These are phyloP conservation scores for Cyphomyrus plagiostoma DNA, from an alignment of 2,113 vertebrate species.

Conservation along the genomic window DNA sequence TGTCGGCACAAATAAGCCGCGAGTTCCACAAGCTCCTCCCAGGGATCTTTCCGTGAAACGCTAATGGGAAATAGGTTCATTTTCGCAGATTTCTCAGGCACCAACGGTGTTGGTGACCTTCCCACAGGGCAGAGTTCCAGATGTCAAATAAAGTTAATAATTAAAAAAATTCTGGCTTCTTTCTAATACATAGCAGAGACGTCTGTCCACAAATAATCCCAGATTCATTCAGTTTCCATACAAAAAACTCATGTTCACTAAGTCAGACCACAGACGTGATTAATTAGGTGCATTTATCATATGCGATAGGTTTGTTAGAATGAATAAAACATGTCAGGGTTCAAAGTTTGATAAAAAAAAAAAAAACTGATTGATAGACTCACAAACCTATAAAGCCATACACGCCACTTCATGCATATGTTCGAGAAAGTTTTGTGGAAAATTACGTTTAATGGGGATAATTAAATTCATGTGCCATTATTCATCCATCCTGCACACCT, in stretches of 20 bases:
- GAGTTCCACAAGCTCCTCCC: slow-evolving; percentile 35
- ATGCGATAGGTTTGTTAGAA: not conserved
- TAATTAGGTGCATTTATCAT: not conserved
- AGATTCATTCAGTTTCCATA: not conserved
- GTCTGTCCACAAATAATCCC: not conserved
- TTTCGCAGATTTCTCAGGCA: not conserved
- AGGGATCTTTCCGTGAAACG: slow-evolving; percentile 36
- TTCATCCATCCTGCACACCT: not conserved
- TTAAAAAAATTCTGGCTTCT: not conserved
- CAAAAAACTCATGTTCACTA: not conserved
- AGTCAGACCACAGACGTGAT: not conserved
- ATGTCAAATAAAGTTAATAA: not conserved
- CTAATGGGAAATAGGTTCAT: slow-evolving; percentile 21
- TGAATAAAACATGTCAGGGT: not conserved
- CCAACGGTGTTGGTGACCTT: not conserved
- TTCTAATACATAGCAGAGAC: not conserved
- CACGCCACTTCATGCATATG: not conserved
- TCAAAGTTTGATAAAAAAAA: not conserved
- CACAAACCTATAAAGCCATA: not conserved
- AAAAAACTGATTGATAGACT: not conserved
- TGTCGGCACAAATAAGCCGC: slow-evolving; percentile 46
- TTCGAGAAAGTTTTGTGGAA: not conserved
- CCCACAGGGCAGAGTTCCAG: not conserved
- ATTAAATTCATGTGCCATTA: not conserved
- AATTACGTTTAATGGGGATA: not conserved